phyloP scores from a whole-genome alignment of 2,113 vertebrate species.

The Eulemur rufifrons region DNA sequence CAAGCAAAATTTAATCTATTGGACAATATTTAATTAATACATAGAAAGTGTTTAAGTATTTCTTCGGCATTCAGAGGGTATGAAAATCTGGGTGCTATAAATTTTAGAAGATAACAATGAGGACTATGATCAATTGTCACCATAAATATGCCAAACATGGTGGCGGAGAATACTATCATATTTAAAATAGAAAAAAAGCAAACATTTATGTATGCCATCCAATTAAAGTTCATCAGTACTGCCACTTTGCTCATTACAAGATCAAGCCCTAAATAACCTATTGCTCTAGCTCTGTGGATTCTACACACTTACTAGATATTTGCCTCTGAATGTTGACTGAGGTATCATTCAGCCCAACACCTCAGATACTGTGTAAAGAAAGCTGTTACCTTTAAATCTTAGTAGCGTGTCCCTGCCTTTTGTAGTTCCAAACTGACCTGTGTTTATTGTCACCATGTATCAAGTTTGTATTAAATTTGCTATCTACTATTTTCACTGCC shows the following conservation, averaged over 20 bases:
- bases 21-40: not conserved
- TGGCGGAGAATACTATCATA: accelerated
- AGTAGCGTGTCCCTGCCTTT: not conserved
- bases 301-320: not conserved
- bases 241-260: not conserved
- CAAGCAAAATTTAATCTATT: not conserved
- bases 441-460: slow-evolving; percentile 24
- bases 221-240: not conserved
- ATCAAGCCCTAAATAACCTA: not conserved
- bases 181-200: not conserved
- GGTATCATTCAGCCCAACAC: not conserved
- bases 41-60: not conserved
- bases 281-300: not conserved
- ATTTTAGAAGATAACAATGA: not conserved
- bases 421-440: not conserved
- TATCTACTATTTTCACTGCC: not conserved
- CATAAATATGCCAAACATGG: not conserved
- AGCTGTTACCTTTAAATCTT: slow-evolving; percentile 9
- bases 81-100: not conserved
- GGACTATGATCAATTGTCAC: not conserved
- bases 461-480: slow-evolving; percentile 5
- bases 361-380: not conserved
- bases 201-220: not conserved
- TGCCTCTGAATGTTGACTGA: not conserved
- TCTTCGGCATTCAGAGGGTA: not conserved